Conservation (phyloP, 2,113 vertebrate genomes). For the Micronycteris hirsuta region DNA sequence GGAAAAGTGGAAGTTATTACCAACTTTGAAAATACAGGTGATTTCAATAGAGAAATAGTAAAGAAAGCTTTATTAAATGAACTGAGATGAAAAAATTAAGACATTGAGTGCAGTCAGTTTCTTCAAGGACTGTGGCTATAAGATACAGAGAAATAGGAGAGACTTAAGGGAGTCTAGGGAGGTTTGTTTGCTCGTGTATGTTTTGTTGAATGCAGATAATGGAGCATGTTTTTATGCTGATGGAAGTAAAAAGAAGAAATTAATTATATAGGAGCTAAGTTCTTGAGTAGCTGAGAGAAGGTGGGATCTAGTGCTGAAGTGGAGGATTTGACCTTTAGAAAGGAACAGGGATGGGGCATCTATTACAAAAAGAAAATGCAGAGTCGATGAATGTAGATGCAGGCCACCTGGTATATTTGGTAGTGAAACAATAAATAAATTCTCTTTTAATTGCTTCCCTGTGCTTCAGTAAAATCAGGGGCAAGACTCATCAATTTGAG, state of each 20-base stretch:
- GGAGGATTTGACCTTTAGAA: not conserved
- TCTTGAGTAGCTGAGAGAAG: not conserved
- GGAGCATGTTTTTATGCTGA: not conserved
- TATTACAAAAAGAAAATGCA: not conserved
- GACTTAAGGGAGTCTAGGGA: too few relatives aligned
- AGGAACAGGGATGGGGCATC: not conserved
- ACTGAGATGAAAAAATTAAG: not conserved
- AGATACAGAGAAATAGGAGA: not conserved
- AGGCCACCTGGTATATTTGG: too few relatives aligned
- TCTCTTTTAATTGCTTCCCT: not conserved
- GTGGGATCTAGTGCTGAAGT: not conserved
- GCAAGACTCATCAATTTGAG: not conserved
- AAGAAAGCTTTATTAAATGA: not conserved
- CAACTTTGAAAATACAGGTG: not conserved
- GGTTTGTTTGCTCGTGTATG: not conserved
- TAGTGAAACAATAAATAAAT: not conserved
- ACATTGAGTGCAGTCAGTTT: not conserved
- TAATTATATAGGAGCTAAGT: not conserved
- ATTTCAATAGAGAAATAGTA: not conserved
- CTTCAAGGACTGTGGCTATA: not conserved
- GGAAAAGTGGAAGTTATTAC: not conserved
- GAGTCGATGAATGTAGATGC: not conserved
- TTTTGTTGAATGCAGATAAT: not conserved
- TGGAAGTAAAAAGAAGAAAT: not conserved
- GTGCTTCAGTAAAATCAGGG: not conserved